A percentile compares a stretch with the other conserved stretches of the same genome.
These are phyloP conservation scores for Megaleporinus macrocephalus DNA, from an alignment of 2,113 vertebrate genomes.

Conservation along the genomic window DNA sequence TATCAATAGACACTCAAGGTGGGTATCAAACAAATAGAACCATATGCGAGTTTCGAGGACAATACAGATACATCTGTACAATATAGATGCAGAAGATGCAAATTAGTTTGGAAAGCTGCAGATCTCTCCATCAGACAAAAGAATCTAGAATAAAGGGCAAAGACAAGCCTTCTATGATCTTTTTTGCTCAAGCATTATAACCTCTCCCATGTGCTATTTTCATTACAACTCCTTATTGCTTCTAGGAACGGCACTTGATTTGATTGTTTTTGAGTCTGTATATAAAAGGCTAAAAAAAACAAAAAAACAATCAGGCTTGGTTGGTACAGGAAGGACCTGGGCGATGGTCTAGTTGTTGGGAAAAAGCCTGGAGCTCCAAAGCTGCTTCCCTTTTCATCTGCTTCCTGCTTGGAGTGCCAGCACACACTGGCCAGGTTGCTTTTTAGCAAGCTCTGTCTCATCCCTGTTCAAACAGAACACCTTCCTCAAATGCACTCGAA, in stretches of 20 bases:
- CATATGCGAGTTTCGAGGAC: too few species aligned
- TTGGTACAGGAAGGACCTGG: constrained; percentile 43
- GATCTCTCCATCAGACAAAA: neutral
- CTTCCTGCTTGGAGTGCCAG: constrained; percentile 39
- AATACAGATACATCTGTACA: too few species aligned
- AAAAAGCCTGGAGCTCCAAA: constrained; percentile 6
- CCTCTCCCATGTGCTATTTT: neutral
- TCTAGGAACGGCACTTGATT: constrained; percentile 33
- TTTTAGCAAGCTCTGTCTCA: constrained; percentile 6
- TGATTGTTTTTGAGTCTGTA: constrained; percentile 3
- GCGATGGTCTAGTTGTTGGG: neutral
- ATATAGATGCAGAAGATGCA: neutral
- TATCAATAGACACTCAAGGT: too few species aligned
- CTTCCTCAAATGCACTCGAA: neutral
- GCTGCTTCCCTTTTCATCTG: constrained; percentile 18
- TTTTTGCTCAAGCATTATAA: neutral
- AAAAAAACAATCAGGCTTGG: constrained; percentile 9
- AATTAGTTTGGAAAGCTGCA: neutral
- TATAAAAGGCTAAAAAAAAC: constrained; percentile 29
- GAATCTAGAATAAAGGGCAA: constrained; percentile 6
- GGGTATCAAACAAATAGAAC: too few species aligned
- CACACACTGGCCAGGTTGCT: neutral
- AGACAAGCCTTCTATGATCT: neutral
- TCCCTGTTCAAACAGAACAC: constrained; percentile 33
- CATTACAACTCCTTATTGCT: neutral